Evolutionary conservation across 1,140 invertebrate species (phyloP).

Genomic region (Ctenoplectra terminalis): DNA sequence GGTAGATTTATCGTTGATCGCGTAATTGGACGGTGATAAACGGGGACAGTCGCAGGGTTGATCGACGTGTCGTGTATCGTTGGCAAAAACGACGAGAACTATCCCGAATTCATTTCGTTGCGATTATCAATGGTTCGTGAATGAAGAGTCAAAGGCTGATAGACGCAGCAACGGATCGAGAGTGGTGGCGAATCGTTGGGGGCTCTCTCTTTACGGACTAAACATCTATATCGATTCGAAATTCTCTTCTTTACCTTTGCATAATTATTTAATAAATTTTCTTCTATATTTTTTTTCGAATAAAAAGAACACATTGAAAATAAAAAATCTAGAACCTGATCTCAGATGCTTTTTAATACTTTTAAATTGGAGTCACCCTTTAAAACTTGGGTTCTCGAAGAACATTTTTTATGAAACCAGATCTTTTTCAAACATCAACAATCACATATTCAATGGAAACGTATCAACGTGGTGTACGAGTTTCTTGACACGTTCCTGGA

Average conservation of each 20-base stretch:
- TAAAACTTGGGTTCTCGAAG: too few relatives aligned
- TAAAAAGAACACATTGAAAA: too few relatives aligned
- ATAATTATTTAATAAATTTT: too few relatives aligned
- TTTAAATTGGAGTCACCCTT: too few relatives aligned
- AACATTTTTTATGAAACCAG: too few relatives aligned
- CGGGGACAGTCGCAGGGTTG: not conserved
- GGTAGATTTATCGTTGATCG: not conserved
- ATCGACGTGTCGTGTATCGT: not conserved
- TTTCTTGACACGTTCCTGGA: constrained; percentile 45
- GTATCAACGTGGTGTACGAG: not conserved
- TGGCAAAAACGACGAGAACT: constrained; percentile 3
- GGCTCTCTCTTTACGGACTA: not conserved
- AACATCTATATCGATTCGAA: not conserved
- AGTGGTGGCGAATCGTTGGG: not conserved
- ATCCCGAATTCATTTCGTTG: constrained; percentile 15
- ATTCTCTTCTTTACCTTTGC: too few relatives aligned
- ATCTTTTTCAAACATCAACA: too few relatives aligned
- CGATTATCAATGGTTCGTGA: constrained; percentile 38
- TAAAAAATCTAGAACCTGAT: too few relatives aligned
- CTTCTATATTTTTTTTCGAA: too few relatives aligned
- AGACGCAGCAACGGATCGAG: constrained; percentile 1
- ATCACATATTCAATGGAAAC: not conserved
- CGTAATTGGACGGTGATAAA: not conserved
- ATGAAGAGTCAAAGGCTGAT: constrained; percentile 38
- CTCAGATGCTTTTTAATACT: too few relatives aligned